Percentiles rank a stretch among this genome's conserved stretches.
Conservation (phyloP, 2,888 invertebrate species). For the Apantesis nais region DNA sequence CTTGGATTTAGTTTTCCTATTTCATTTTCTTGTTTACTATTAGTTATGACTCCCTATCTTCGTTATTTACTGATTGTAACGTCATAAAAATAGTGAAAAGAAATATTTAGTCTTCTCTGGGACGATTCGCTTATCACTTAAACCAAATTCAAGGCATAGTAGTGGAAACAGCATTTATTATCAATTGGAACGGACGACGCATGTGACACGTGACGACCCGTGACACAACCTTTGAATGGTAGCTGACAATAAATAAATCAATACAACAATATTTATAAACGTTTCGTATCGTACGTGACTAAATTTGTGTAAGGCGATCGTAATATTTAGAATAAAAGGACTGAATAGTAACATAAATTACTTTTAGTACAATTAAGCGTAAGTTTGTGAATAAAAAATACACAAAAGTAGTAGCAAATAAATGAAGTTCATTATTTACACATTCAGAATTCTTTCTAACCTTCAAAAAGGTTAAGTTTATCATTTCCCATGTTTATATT, state of each 20-base stretch:
- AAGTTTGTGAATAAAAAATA: too few relatives aligned
- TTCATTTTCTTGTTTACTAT: too few relatives aligned
- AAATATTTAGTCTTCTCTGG: background rate
- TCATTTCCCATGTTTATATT: too few relatives aligned
- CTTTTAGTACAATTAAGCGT: too few relatives aligned
- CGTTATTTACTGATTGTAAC: background rate
- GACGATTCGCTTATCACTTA: slow-evolving; percentile 9
- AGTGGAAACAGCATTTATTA: slow-evolving; percentile 39
- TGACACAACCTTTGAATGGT: slow-evolving; percentile 14
- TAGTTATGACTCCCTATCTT: too few relatives aligned
- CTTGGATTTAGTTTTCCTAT: too few relatives aligned
- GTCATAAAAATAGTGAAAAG: background rate
- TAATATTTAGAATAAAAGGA: slow-evolving; percentile 2
- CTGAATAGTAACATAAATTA: too few relatives aligned
- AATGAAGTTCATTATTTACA: too few relatives aligned
- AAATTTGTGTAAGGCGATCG: background rate
- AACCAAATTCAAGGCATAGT: background rate
- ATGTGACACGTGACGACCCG: slow-evolving; percentile 42
- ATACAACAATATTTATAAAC: slow-evolving; percentile 14
- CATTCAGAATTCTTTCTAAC: too few relatives aligned
- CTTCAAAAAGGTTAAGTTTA: too few relatives aligned
- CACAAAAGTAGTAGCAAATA: too few relatives aligned
- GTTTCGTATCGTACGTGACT: slow-evolving; percentile 6
- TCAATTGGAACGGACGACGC: slow-evolving; percentile 49
- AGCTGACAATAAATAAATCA: slow-evolving; percentile 16